Percentiles rank a stretch among this genome's conserved stretches.
These are phyloP conservation scores for Tragelaphus scriptus DNA, from an alignment of 2,113 vertebrate genomes.

Conservation along the genomic window DNA sequence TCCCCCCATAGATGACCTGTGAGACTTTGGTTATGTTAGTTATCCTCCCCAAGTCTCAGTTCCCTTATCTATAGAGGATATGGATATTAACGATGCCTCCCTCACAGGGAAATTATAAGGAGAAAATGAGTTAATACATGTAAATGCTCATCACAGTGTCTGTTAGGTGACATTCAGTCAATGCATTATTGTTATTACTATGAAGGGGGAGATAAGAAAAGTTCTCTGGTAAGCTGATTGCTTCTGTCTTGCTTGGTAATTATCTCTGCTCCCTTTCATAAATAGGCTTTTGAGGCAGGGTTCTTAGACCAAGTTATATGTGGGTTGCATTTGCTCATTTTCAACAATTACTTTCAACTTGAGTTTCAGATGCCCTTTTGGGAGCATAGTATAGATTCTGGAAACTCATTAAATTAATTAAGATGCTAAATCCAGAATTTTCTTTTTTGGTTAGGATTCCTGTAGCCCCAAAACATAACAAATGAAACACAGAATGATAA, in stretches of 20 bases:
- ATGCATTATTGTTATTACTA: neutral
- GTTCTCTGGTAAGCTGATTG: neutral
- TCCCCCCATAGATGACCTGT: too few species aligned
- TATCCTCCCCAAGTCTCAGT: neutral
- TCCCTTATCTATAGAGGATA: neutral
- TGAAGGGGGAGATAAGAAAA: neutral
- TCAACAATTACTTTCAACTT: neutral
- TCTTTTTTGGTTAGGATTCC: neutral
- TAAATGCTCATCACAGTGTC: neutral
- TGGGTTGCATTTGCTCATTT: neutral
- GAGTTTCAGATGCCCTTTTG: neutral
- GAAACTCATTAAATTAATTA: neutral
- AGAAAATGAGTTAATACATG: neutral
- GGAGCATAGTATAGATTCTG: neutral
- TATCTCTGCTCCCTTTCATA: neutral
- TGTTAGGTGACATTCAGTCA: neutral
- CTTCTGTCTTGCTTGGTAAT: neutral
- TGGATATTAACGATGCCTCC: neutral
- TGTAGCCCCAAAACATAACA: neutral
- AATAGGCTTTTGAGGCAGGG: neutral
- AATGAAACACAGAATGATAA: neutral
- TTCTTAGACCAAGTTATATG: neutral
- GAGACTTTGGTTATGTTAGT: neutral
- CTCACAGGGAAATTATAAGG: neutral
- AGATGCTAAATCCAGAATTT: neutral